A percentile compares a stretch with the other conserved stretches of the same genome.
These are phyloP conservation scores for Pandemis heparana DNA, from an alignment of 2,888 invertebrate genomes.

Conservation along the genomic window DNA sequence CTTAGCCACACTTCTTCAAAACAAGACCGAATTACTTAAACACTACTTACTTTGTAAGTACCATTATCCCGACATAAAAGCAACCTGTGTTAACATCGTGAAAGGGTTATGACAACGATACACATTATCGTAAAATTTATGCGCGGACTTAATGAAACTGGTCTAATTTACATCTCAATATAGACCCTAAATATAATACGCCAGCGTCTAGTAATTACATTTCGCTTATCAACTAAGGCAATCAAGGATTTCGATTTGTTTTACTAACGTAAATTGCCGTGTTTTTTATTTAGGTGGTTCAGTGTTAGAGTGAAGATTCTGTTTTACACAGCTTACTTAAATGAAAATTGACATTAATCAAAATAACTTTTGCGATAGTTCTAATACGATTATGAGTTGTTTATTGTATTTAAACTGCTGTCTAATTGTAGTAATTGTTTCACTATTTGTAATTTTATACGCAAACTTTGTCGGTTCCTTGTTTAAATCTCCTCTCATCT, in stretches of 20 bases:
- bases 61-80: constrained; percentile 50
- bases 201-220: constrained; percentile 44
- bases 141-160: constrained; percentile 52
- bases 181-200: constrained; percentile 40
- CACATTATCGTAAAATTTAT: constrained; percentile 54
- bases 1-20: constrained; percentile 2
- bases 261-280: background rate
- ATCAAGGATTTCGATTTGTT: constrained; percentile 4
- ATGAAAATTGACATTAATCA: too few relatives aligned
- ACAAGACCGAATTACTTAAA: constrained; percentile 20
- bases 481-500: too few relatives aligned
- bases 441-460: too few relatives aligned
- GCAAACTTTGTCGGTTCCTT: too few relatives aligned
- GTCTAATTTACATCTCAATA: constrained; percentile 52
- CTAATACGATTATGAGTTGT: too few relatives aligned
- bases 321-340: too few relatives aligned
- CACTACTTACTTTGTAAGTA: constrained; percentile 15
- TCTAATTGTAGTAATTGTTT: too few relatives aligned
- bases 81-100: constrained; percentile 50
- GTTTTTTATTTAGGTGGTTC: background rate
- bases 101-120: constrained; percentile 52
- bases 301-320: too few relatives aligned
- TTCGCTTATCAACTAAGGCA: constrained; percentile 18
- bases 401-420: too few relatives aligned
- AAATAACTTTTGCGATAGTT: too few relatives aligned